Conservation (phyloP, 2,113 vertebrate species). For the Antidorcas marsupialis region DNA sequence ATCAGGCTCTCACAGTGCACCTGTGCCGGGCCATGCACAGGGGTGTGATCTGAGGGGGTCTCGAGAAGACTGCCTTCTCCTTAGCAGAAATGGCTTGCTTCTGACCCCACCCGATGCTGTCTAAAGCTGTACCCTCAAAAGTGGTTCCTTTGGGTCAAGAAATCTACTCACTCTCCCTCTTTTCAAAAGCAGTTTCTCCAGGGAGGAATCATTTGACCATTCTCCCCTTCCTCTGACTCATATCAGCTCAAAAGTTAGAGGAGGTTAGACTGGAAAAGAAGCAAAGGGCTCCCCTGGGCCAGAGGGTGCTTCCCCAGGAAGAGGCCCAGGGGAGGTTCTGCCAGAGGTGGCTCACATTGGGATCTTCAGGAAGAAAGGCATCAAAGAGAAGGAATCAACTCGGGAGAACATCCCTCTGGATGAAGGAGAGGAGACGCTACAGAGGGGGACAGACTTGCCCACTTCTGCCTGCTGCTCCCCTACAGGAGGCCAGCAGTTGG, state of each 20-base stretch:
- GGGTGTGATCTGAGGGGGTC: background rate
- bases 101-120: background rate
- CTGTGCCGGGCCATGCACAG: no score
- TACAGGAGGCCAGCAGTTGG: background rate
- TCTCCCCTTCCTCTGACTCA: background rate
- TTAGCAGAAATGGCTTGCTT: background rate
- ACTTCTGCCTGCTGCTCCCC: background rate
- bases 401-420: background rate
- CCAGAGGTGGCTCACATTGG: background rate
- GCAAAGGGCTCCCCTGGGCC: background rate
- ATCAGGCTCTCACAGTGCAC: background rate
- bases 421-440: background rate
- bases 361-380: background rate
- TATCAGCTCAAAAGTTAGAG: background rate
- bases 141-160: background rate
- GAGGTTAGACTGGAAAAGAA: background rate
- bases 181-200: background rate
- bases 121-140: background rate
- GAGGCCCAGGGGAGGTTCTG: background rate
- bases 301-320: rapidly evolving
- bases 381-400: background rate
- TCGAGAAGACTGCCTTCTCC: background rate
- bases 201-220: background rate
- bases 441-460: background rate
- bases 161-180: background rate